Evolutionary conservation across 2,888 invertebrate species (phyloP), one percentile per base, ranked within the genome.

Genomic region (Sminthurinus aureus): DNA sequence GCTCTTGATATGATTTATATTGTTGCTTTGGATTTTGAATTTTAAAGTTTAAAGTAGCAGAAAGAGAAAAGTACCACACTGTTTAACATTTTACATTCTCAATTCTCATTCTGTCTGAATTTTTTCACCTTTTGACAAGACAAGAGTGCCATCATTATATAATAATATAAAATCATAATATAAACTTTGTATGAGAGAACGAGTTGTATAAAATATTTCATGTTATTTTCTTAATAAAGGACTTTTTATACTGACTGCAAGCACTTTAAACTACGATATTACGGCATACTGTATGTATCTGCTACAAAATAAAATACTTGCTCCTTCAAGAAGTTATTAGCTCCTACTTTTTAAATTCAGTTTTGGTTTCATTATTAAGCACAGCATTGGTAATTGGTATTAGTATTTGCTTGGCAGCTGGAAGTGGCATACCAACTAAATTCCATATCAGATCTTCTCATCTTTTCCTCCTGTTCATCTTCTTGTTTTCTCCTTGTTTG

Each of bases 381-480:
- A 4, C n/a, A 64, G 64, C 64, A 4, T 9, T 22, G 11, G 22
- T 71, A 11, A 22, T 71, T 71, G 2, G 24, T 26, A 24, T 26
- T 71, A 24, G 71, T 6, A n/a, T 71, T 71, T 22, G 58, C 76
- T 76, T 76, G 76, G 58, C 76, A 76, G 76, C 76, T 76, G 58
- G 22, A 71, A 71, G 24, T 71, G 71, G 24, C 71, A 71, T 71
- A 22, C 69, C 8, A 71, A 11, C 24, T 71, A 71, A 71, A 69
- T n/a, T 69, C 67, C 67, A 69, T 9, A 69, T 69, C 67, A 71
- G 71, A 71, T 71, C 67, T 67, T 22, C n/a, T 69, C 22, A 69
- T 52, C 22, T 52, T 51, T n/a, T 76, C 22, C 20, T 76, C 20
- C 50, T 58, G 1, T 4, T 75, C 58, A n/a, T 58, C 51, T 24